phyloP scores from a whole-genome alignment of 2,113 vertebrate genomes.

The Oenanthe oenanthe region DNA sequence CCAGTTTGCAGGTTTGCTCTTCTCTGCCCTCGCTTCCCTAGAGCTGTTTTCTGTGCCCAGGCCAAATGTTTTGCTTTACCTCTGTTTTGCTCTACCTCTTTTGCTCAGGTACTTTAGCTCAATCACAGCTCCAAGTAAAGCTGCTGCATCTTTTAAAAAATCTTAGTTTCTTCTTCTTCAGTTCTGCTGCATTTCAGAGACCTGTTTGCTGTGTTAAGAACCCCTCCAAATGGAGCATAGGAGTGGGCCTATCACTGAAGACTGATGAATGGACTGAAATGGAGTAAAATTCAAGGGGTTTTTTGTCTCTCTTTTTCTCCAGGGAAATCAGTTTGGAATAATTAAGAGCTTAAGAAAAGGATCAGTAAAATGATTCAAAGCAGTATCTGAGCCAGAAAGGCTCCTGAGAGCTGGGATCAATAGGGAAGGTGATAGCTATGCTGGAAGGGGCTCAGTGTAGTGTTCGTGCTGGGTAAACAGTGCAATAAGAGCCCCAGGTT shows the following conservation, averaged over 20 bases:
- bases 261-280: neutral
- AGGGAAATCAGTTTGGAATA: neutral
- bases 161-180: neutral
- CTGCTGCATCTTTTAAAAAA: neutral
- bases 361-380: neutral
- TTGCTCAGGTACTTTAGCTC: neutral
- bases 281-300: neutral
- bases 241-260: neutral
- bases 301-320: neutral
- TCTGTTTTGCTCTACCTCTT: neutral
- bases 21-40: neutral
- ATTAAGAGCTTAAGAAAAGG: neutral
- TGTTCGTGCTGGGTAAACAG: neutral
- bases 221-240: neutral
- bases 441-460: neutral
- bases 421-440: neutral
- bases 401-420: neutral
- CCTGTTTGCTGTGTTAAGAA: neutral
- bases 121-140: neutral
- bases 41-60: neutral
- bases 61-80: neutral
- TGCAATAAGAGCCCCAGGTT: neutral
- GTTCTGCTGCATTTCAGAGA: neutral
- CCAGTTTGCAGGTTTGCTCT: neutral
- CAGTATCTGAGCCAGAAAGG: conserved; percentile 13